These are phyloP conservation scores for Coreius guichenoti DNA, from an alignment of 2,797 vertebrate genomes.

Conservation along the genomic window DNA sequence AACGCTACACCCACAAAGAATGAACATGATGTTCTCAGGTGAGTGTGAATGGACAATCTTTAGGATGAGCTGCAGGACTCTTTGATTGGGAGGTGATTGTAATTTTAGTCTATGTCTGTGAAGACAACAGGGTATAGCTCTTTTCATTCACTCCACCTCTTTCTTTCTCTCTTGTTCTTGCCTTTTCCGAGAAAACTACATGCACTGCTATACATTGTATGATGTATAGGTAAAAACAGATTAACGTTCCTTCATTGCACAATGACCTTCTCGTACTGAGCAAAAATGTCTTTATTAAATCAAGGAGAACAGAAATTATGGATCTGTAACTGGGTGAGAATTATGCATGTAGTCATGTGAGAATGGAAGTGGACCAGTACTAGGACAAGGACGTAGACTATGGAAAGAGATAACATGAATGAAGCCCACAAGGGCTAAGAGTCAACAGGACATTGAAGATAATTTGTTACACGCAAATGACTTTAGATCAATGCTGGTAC, in stretches of 20 bases:
- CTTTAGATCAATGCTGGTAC: not conserved
- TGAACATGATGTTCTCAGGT: not conserved
- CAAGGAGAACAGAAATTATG: slow-evolving; percentile 24
- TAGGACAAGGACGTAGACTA: not conserved
- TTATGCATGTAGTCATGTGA: not conserved
- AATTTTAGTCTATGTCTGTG: not conserved
- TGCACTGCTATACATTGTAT: not conserved
- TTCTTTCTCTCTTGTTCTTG: not conserved
- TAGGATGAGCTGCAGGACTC: slow-evolving; percentile 7
- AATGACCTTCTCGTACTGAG: slow-evolving; percentile 6
- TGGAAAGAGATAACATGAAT: not conserved
- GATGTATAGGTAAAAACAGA: slow-evolving; percentile 24
- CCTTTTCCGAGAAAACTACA: not conserved
- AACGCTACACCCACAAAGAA: not conserved
- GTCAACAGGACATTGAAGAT: not conserved
- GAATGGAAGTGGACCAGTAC: slow-evolving; percentile 2
- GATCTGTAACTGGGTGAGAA: slow-evolving; percentile 32
- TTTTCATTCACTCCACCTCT: slow-evolving; percentile 15
- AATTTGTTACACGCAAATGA: not conserved
- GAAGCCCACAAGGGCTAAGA: not conserved
- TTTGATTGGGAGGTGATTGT: slow-evolving; percentile 31
- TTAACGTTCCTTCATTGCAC: not conserved
- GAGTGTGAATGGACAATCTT: slow-evolving; percentile 28
- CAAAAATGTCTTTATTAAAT: slow-evolving; percentile 18
- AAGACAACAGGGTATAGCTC: slow-evolving; percentile 8